phyloP scores from a whole-genome alignment of 2,797 vertebrate species.

The Babyrousa celebensis region DNA sequence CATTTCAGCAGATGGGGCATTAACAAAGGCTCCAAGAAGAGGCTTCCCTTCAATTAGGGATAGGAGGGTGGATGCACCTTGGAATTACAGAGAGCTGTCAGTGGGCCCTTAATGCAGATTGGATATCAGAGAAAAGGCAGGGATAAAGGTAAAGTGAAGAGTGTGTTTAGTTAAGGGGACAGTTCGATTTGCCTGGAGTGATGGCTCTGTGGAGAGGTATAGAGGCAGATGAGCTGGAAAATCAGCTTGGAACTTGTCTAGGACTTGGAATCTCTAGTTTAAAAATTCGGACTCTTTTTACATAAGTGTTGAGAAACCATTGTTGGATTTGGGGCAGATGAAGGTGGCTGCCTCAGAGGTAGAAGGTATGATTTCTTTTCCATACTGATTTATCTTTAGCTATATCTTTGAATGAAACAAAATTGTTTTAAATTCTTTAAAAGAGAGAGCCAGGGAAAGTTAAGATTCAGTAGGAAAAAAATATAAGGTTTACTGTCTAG shows the following conservation, averaged over 20 bases:
- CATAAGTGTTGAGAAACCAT: not conserved
- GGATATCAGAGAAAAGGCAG: not conserved
- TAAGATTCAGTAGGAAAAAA: slow-evolving; percentile 34
- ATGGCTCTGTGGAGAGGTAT: not conserved
- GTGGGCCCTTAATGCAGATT: not conserved
- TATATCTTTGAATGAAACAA: not conserved
- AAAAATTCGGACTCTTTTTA: slow-evolving; percentile 23
- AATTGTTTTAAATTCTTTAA: slow-evolving; percentile 52
- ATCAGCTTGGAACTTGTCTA: not conserved
- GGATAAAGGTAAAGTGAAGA: not conserved
- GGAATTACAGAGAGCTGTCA: not conserved
- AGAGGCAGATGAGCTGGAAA: slow-evolving; percentile 11
- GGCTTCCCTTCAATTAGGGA: not conserved
- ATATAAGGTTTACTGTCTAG: not conserved
- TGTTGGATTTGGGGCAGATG: not conserved
- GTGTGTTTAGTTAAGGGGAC: not conserved
- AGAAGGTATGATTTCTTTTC: slow-evolving; percentile 10
- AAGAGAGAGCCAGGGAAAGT: slow-evolving; percentile 51
- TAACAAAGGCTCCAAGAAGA: not conserved
- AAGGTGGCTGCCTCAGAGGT: not conserved
- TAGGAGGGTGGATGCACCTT: not conserved
- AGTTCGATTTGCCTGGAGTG: slow-evolving; percentile 3
- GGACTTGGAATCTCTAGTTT: not conserved
- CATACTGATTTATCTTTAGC: slow-evolving; percentile 1
- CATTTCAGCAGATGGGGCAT: not conserved